A percentile compares a stretch with the other conserved stretches of the same genome.
Conservation (phyloP, 1,140 invertebrate species). For the Zaprionus camerounensis region DNA sequence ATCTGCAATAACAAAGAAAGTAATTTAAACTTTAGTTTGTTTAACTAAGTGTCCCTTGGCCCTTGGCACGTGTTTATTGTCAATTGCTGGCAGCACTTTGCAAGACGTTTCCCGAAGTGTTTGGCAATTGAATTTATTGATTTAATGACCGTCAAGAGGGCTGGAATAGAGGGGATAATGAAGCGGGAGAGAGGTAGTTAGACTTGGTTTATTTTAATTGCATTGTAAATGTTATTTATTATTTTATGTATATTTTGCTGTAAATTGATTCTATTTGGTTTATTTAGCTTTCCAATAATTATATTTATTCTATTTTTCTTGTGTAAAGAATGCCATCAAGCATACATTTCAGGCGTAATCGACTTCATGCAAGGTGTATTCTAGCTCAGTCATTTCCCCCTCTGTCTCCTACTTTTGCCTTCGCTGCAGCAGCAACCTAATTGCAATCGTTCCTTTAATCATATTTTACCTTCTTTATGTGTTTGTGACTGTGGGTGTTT, state of each 20-base stretch:
- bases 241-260: not conserved
- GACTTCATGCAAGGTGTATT: not conserved
- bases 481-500: constrained; percentile 11
- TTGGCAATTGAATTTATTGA: not conserved
- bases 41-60: constrained; percentile 15
- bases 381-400: not conserved
- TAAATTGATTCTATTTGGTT: not conserved
- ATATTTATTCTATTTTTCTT: not conserved
- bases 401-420: not conserved
- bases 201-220: not conserved
- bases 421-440: constrained; percentile 6
- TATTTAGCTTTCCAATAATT: not conserved
- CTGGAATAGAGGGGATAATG: not conserved
- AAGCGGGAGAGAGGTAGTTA: not conserved
- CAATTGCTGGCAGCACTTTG: not conserved
- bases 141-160: not conserved
- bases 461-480: constrained; percentile 16
- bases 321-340: too few relatives aligned
- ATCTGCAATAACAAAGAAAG: not conserved
- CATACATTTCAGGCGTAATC: too few relatives aligned
- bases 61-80: constrained; percentile 1
- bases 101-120: not conserved
- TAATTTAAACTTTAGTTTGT: constrained; percentile 22
- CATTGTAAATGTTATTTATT: not conserved
- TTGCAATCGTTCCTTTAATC: constrained; percentile 26